phyloP scores from a whole-genome alignment of 2,888 invertebrate species.

The Artemia sp. region DNA sequence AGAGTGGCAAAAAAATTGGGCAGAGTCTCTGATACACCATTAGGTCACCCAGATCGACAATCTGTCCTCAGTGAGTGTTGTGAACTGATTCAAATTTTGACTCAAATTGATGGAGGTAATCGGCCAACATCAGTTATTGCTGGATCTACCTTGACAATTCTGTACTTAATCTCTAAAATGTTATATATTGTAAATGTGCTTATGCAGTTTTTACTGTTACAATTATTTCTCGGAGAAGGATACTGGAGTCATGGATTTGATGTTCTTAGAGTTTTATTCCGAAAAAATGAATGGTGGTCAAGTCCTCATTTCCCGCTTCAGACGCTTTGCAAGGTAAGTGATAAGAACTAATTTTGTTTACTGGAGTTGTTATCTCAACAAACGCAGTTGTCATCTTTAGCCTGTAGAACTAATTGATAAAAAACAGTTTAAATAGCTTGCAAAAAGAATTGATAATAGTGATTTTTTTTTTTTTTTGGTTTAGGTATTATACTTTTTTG shows the following conservation, averaged over 20 bases:
- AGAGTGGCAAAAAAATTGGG: slow-evolving; percentile 29
- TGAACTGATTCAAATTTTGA: slow-evolving; percentile 30
- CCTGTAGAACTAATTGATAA: too few relatives aligned
- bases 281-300: slow-evolving; percentile 31
- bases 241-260: slow-evolving; percentile 30
- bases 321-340: slow-evolving; percentile 31
- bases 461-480: too few relatives aligned
- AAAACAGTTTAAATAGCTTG: too few relatives aligned
- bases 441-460: too few relatives aligned
- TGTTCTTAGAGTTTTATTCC: slow-evolving; percentile 27
- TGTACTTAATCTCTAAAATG: slow-evolving; percentile 32
- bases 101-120: slow-evolving; percentile 29
- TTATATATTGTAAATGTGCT: slow-evolving; percentile 32
- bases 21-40: slow-evolving; percentile 29
- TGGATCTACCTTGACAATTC: slow-evolving; percentile 28
- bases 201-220: slow-evolving; percentile 32
- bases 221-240: slow-evolving; percentile 31
- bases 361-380: neutral
- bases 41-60: slow-evolving; percentile 30
- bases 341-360: slow-evolving; percentile 16
- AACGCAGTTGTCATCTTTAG: too few relatives aligned
- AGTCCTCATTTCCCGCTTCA: slow-evolving; percentile 33
- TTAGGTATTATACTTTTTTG: too few relatives aligned
- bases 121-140: slow-evolving; percentile 21
- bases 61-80: slow-evolving; percentile 29